Conservation (phyloP, 2,113 vertebrate genomes). For the Malurus elegans region DNA sequence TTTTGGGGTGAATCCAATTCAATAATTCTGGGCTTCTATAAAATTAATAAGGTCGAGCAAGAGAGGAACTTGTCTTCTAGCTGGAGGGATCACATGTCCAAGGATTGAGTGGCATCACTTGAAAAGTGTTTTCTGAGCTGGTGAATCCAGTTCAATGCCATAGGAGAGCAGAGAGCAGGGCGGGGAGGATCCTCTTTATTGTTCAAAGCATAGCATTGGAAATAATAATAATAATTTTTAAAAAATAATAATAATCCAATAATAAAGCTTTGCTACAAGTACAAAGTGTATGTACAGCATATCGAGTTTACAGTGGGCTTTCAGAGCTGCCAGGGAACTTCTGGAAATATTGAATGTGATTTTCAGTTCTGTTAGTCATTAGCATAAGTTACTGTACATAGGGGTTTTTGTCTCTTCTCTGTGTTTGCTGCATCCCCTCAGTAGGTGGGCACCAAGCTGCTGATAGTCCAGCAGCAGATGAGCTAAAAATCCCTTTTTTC, state of each 20-base stretch:
- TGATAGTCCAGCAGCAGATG: not conserved
- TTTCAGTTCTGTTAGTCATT: not conserved
- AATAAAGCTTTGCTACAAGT: not conserved
- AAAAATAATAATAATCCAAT: not conserved
- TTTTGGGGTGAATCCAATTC: not conserved
- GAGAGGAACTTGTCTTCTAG: not conserved
- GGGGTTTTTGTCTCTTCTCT: not conserved
- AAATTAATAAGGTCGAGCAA: not conserved
- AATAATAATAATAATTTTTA: not conserved
- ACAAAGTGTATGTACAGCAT: not conserved
- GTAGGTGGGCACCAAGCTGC: not conserved
- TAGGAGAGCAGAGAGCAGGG: not conserved
- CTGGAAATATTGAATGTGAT: not conserved
- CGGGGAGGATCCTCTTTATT: not conserved
- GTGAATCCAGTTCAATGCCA: not conserved
- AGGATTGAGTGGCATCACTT: not conserved
- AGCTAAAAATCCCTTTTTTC: not conserved
- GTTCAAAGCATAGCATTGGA: not conserved
- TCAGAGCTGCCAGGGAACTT: not conserved
- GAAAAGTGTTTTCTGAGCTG: not conserved
- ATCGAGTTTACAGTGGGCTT: not conserved
- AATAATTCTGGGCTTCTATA: not conserved
- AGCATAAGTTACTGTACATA: not conserved
- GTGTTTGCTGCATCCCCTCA: not conserved
- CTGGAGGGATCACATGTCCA: not conserved